phyloP scores from a whole-genome alignment of 2,113 vertebrate species.

The Rhadina sibilatrix region DNA sequence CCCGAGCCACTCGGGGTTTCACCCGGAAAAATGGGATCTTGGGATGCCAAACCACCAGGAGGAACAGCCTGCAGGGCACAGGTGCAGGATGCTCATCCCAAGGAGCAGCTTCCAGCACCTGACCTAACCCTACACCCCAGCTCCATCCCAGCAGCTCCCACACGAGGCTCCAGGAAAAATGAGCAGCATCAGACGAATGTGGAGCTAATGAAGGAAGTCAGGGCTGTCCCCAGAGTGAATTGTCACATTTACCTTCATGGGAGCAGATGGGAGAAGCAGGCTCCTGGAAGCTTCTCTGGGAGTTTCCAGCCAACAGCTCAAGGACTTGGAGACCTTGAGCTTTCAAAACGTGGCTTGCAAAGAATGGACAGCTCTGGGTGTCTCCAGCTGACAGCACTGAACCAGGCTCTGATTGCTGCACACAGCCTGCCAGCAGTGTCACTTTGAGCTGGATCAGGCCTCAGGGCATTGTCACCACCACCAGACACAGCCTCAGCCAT shows the following conservation, averaged over 20 bases:
- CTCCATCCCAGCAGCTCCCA: neutral
- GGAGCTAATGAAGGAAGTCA: neutral
- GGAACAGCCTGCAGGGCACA: neutral
- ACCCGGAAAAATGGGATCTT: neutral
- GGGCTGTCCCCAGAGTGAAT: neutral
- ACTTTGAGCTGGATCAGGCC: neutral
- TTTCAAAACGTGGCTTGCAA: neutral
- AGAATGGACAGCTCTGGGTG: neutral
- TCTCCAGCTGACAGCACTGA: neutral
- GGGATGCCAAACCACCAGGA: neutral
- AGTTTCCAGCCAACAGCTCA: neutral
- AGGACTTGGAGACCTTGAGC: neutral
- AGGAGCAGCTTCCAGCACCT: neutral
- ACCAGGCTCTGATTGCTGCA: neutral
- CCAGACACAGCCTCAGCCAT: neutral
- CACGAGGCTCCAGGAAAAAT: neutral
- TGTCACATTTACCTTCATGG: neutral
- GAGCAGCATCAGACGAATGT: neutral
- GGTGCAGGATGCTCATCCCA: neutral
- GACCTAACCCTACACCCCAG: neutral
- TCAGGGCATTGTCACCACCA: neutral
- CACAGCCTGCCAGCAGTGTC: neutral
- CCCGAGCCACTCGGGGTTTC: neutral
- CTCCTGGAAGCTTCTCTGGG: neutral
- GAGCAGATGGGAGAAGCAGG: slow-evolving; percentile 8